phyloP scores from a whole-genome alignment of 2,888 invertebrate genomes.

The Drosophila suboccidentalis region DNA sequence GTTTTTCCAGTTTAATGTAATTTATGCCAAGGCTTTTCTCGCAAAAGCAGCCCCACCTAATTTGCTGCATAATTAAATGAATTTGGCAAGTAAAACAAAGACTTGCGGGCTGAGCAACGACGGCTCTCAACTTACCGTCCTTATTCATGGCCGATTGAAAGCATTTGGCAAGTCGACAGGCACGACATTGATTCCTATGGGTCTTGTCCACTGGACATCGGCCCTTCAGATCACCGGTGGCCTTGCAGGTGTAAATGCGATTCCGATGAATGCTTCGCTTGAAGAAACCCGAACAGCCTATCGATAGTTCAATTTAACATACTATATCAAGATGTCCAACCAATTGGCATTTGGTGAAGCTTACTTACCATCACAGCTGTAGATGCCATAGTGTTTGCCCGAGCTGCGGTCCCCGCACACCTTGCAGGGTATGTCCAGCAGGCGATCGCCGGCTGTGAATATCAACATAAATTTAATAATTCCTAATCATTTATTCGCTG shows the following conservation, averaged over 20 bases:
- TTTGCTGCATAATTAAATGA: constrained; percentile 78
- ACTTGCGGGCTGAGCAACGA: constrained; percentile 41
- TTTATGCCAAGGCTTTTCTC: constrained; percentile 62
- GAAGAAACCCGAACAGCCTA: constrained; percentile 98
- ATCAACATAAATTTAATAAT: background rate
- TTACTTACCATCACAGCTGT: constrained; percentile 99
- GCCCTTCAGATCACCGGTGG: constrained; percentile 96
- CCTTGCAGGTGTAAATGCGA: constrained; percentile 98
- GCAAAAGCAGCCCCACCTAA: constrained; percentile 55
- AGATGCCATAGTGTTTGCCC: constrained; percentile 99
- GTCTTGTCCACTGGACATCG: constrained; percentile 98
- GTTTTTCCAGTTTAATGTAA: constrained; percentile 70
- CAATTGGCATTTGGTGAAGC: constrained; percentile 59
- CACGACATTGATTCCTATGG: constrained; percentile 98
- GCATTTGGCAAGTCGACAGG: constrained; percentile 97
- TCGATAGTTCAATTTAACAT: background rate
- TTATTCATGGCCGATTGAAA: constrained; percentile 99
- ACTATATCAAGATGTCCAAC: background rate
- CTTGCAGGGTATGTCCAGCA: constrained; percentile 99
- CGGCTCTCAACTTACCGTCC: constrained; percentile 91
- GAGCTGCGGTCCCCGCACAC: constrained; percentile 99
- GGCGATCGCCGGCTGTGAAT: constrained; percentile 92
- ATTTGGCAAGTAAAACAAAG: constrained; percentile 74
- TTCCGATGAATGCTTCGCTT: constrained; percentile 98
- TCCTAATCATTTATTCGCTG: background rate